phyloP scores from a whole-genome alignment of 2,888 invertebrate species.

The Caenorhabditis sp. region DNA sequence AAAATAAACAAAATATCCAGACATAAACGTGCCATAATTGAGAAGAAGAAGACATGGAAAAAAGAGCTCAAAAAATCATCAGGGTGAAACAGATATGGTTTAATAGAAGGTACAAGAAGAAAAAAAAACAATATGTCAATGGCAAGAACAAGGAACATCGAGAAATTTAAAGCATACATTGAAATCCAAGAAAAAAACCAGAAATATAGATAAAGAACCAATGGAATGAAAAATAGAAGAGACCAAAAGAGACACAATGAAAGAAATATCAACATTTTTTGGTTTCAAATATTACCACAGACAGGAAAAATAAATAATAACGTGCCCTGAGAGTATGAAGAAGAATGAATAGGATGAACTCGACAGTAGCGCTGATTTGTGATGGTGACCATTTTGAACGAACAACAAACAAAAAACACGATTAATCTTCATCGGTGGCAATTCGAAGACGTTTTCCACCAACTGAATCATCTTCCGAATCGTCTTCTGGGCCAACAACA shows the following conservation, averaged over 20 bases:
- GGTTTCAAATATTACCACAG: background rate
- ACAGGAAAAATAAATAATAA: too few relatives aligned
- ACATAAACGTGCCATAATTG: background rate
- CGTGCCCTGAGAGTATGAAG: too few relatives aligned
- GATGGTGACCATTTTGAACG: background rate
- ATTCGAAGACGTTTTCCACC: slow-evolving; percentile 49
- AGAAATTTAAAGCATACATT: too few relatives aligned
- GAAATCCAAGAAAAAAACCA: background rate
- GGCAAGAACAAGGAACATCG: too few relatives aligned
- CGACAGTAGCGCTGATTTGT: background rate
- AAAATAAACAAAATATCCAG: background rate
- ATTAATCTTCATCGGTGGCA: slow-evolving; percentile 51
- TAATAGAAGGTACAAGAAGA: background rate
- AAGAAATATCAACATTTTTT: slow-evolving; percentile 7
- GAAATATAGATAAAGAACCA: background rate
- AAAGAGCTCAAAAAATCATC: too few relatives aligned
- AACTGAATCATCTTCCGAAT: slow-evolving; percentile 37
- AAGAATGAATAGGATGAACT: too few relatives aligned
- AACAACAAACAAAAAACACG: too few relatives aligned
- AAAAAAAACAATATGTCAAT: slow-evolving; percentile 2
- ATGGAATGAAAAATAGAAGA: slow-evolving; percentile 3
- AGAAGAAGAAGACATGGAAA: background rate
- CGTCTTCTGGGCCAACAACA: slow-evolving; percentile 19
- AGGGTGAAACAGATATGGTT: background rate
- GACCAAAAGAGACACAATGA: background rate